Evolutionary conservation across 2,113 vertebrate species (phyloP).

Genomic region (Thamnophis sirtalis): DNA sequence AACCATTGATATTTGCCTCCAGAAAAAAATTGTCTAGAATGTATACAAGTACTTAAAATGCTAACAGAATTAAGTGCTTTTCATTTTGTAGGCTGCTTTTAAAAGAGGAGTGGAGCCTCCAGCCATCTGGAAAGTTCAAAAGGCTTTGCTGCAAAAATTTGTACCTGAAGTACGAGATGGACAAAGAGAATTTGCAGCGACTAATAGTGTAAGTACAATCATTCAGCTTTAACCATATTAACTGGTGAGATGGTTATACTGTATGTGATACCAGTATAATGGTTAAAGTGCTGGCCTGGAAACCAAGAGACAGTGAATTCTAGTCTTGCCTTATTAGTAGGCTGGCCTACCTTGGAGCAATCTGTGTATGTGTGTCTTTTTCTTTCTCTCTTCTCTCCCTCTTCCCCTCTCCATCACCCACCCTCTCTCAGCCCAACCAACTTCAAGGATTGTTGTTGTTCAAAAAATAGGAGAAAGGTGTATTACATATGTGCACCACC

Average conservation of each 20-base stretch:
- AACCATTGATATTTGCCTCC: background rate
- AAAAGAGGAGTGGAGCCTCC: slow-evolving; percentile 88
- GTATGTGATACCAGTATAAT: background rate
- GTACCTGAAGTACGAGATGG: slow-evolving; percentile 93
- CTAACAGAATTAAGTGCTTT: background rate
- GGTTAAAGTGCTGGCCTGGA: too few relatives aligned
- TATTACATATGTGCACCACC: too few relatives aligned
- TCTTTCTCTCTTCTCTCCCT: too few relatives aligned
- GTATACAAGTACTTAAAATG: background rate
- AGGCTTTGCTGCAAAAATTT: slow-evolving; percentile 97
- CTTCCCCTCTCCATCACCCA: too few relatives aligned
- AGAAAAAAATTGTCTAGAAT: background rate
- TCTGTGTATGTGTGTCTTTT: too few relatives aligned
- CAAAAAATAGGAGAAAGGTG: too few relatives aligned
- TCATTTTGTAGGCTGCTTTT: slow-evolving; percentile 78
- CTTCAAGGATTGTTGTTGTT: too few relatives aligned
- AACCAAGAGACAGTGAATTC: too few relatives aligned
- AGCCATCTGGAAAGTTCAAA: slow-evolving; percentile 99
- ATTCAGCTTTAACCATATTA: slow-evolving; percentile 8
- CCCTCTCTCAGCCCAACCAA: too few relatives aligned
- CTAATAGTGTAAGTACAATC: slow-evolving; percentile 88
- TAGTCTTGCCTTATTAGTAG: too few relatives aligned
- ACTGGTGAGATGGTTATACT: background rate
- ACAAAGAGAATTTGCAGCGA: slow-evolving; percentile 93
- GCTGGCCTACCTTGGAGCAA: too few relatives aligned